Conservation (phyloP, 2,113 vertebrate genomes). For the Enhydra lutris region DNA sequence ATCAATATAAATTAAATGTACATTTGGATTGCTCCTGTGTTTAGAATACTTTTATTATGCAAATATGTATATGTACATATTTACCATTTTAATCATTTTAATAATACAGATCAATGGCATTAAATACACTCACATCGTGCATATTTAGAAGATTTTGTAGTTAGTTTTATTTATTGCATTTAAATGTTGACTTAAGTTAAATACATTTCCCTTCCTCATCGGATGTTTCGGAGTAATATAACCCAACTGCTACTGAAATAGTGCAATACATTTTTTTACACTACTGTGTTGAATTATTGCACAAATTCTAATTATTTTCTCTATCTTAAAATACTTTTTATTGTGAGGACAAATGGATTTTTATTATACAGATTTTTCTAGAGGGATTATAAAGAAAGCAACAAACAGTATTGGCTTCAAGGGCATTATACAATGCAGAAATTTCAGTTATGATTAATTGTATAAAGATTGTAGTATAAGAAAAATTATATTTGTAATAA, state of each 20-base stretch:
- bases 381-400: neutral
- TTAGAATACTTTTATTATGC: neutral
- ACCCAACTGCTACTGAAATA: neutral
- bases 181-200: neutral
- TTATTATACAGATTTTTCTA: neutral
- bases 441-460: neutral
- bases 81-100: neutral
- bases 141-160: neutral
- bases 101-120: neutral
- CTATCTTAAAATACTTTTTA: neutral
- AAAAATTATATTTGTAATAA: neutral
- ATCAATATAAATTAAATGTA: neutral
- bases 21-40: neutral
- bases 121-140: neutral
- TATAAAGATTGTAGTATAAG: neutral
- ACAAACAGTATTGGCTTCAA: neutral
- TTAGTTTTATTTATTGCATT: neutral
- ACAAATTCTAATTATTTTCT: neutral
- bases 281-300: neutral
- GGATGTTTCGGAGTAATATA: neutral
- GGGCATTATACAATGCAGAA: neutral
- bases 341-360: neutral
- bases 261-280: neutral
- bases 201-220: neutral
- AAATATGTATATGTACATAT: neutral